phyloP scores from a whole-genome alignment of 1,140 invertebrate genomes.

The Pseudomyrmex pallidus region DNA sequence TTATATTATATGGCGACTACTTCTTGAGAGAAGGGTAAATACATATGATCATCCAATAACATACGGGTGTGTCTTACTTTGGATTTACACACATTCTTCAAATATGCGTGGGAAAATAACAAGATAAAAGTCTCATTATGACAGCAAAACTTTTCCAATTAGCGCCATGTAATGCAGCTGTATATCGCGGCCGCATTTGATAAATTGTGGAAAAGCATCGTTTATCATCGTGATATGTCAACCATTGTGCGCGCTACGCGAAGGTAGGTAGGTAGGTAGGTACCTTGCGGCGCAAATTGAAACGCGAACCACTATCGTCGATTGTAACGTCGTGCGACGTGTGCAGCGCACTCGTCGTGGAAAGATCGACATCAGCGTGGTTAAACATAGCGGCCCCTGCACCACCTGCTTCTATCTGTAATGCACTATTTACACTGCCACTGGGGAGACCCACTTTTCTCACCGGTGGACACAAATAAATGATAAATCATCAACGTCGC shows the following conservation, averaged over 20 bases:
- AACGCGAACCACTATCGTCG: slow-evolving; percentile 30
- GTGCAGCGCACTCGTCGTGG: neutral
- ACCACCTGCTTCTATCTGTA: slow-evolving; percentile 57
- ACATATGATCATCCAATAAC: neutral
- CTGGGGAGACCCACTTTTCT: slow-evolving; percentile 70
- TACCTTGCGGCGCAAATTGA: slow-evolving; percentile 46
- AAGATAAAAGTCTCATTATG: slow-evolving; percentile 17
- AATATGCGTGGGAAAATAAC: slow-evolving; percentile 18
- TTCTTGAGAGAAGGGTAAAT: neutral
- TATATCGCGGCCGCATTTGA: slow-evolving; percentile 33
- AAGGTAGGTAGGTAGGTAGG: neutral
- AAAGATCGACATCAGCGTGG: slow-evolving; percentile 65
- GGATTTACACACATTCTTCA: slow-evolving; percentile 16
- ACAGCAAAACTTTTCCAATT: slow-evolving; percentile 50
- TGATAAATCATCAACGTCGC: slow-evolving; percentile 75
- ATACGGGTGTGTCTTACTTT: neutral
- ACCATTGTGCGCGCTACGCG: slow-evolving; percentile 31
- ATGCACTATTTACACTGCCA: slow-evolving; percentile 70
- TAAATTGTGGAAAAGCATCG: slow-evolving; percentile 49
- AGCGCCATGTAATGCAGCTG: slow-evolving; percentile 37
- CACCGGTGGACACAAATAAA: slow-evolving; percentile 71
- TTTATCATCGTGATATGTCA: slow-evolving; percentile 51
- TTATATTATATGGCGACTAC: neutral
- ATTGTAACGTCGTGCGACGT: slow-evolving; percentile 27
- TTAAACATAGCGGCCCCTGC: slow-evolving; percentile 63